phyloP scores from a whole-genome alignment of 1,140 invertebrate genomes.

The Achatina immaculata region DNA sequence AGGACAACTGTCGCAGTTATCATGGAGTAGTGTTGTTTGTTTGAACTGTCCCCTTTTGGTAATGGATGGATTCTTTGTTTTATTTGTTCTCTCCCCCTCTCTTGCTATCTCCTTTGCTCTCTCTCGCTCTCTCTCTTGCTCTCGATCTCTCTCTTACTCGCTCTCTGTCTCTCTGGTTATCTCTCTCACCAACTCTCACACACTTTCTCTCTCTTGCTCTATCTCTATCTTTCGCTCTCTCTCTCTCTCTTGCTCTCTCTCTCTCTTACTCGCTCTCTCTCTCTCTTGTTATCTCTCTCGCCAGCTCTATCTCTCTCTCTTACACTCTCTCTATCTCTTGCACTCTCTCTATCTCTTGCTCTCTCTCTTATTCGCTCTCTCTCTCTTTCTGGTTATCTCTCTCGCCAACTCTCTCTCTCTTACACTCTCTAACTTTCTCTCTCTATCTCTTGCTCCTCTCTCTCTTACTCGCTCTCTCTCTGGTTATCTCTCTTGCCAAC shows the following conservation, averaged over 20 bases:
- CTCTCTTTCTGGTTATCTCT: not conserved
- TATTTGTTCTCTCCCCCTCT: not conserved
- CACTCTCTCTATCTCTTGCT: not conserved
- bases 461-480: conserved; percentile 19
- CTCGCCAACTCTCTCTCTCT: not conserved
- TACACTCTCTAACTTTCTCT: not conserved
- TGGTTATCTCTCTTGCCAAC: not conserved
- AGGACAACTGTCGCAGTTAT: too few relatives aligned
- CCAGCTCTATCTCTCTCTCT: too few relatives aligned
- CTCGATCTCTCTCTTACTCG: not conserved
- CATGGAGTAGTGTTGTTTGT: too few relatives aligned
- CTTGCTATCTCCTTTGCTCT: not conserved
- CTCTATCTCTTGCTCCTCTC: not conserved
- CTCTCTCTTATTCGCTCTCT: not conserved
- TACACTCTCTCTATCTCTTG: not conserved
- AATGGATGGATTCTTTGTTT: too few relatives aligned
- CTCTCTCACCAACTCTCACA: too few relatives aligned
- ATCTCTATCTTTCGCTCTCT: too few relatives aligned
- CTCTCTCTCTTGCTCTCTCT: too few relatives aligned
- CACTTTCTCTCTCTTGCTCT: too few relatives aligned
- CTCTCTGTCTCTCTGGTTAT: too few relatives aligned
- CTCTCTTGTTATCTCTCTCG: too few relatives aligned
- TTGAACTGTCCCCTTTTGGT: too few relatives aligned
- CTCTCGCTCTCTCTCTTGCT: not conserved
- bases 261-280: too few relatives aligned